Percentiles rank a stretch among this genome's conserved stretches.
phyloP scores from a whole-genome alignment of 2,113 vertebrate species.

The Piaya cayana region DNA sequence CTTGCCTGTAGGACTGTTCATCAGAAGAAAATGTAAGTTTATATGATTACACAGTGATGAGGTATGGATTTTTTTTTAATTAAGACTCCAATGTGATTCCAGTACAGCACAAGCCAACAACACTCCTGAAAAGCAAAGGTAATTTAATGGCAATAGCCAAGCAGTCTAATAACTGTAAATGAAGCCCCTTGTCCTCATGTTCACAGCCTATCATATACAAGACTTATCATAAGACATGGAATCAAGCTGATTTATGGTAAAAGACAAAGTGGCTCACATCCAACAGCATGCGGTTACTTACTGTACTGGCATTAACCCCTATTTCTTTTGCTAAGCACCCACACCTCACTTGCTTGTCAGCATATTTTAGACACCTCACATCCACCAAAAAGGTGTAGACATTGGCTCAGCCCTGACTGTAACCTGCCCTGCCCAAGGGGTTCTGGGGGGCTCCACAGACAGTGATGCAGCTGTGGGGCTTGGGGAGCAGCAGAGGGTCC shows the following conservation, averaged over 20 bases:
- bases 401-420: no score
- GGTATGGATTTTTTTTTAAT: background rate
- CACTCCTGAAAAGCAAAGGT: background rate
- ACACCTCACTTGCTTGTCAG: no score
- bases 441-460: rapidly evolving
- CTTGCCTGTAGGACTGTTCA: background rate
- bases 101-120: background rate
- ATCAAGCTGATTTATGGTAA: background rate
- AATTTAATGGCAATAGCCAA: background rate
- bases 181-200: background rate
- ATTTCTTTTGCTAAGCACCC: no score
- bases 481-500: background rate
- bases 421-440: background rate
- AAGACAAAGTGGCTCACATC: rapidly evolving
- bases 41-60: background rate
- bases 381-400: rapidly evolving
- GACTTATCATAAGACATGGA: rapidly evolving
- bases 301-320: no score
- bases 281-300: background rate
- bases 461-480: rapidly evolving
- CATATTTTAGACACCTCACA: rapidly evolving
- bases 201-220: rapidly evolving
- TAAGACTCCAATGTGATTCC: background rate
- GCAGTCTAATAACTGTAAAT: background rate
- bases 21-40: background rate